A percentile compares a stretch with the other conserved stretches of the same genome.
Evolutionary conservation across 1,140 invertebrate species (phyloP).

Genomic region (Octopus bimaculoides): DNA sequence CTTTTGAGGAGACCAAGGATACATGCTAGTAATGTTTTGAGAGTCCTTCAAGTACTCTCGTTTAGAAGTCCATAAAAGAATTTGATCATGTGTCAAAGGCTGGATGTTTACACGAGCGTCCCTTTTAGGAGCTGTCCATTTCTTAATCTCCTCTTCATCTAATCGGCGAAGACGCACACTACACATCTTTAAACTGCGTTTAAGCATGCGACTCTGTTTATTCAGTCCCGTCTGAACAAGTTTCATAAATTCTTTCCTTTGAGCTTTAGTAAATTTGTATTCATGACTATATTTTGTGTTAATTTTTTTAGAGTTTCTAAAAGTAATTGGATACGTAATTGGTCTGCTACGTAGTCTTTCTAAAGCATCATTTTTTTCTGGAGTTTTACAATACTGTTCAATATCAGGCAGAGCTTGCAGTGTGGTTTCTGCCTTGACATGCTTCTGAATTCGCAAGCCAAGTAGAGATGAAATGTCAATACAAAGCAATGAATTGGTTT

Average conservation of each 20-base stretch:
- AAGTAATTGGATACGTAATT: constrained; percentile 34
- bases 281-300: constrained; percentile 30
- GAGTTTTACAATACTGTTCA: constrained; percentile 42
- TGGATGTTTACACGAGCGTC: background rate
- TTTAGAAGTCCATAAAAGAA: constrained; percentile 9
- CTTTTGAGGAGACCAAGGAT: constrained; percentile 1
- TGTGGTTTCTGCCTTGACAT: constrained; percentile 36
- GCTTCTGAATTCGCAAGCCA: constrained; percentile 43
- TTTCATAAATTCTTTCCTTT: constrained; percentile 33
- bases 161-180: constrained; percentile 32
- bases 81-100: constrained; percentile 10
- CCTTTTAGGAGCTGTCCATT: constrained; percentile 30
- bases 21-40: background rate
- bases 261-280: constrained; percentile 40
- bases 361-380: constrained; percentile 38
- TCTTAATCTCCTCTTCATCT: constrained; percentile 31
- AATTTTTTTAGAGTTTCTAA: constrained; percentile 30
- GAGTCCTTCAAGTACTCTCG: constrained; percentile 4
- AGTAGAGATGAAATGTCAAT: constrained; percentile 45
- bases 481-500: constrained; percentile 35
- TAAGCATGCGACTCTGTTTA: constrained; percentile 29
- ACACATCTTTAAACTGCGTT: constrained; percentile 30
- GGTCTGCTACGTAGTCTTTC: constrained; percentile 38
- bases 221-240: constrained; percentile 34
- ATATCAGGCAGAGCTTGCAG: constrained; percentile 36